Evolutionary conservation across 30 jellyfish, hydroid and myxozoan genomes (phyloP), one percentile per base, ranked within the genome.

Genomic region (Cassiopea andromeda): DNA sequence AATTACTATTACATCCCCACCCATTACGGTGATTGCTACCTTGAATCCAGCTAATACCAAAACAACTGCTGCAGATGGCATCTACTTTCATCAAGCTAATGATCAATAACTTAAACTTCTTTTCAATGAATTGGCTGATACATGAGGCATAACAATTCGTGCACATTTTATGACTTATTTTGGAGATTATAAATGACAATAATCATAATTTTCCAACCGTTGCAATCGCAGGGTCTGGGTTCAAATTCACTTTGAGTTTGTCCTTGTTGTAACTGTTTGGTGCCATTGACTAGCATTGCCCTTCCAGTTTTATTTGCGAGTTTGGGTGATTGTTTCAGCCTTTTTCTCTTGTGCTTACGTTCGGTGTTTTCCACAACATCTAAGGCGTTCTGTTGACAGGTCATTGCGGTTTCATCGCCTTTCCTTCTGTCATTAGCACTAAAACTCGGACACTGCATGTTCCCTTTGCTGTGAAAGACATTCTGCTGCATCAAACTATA

Each of bases 171-270:
- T n/a, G n/a, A n/a, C n/a, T n/a, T n/a, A n/a, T n/a, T n/a, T n/a
- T n/a, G 64, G 8, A 50, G 9, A 50, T 50, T 2, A 5, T 50
- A 2, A 50, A 50, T 5, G 9, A 9, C 5, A 2, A 50, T 2
- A 50, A 50, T 5, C 9, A 50, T 9, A 75, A 77, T 46, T 2
- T 47, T n/a, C 90, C 6, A 43, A 82, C 90, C 90, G 66, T 69
- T 46, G 50, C 90, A 82, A 10, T 46, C 50, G 73, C 90, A 82
- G 15, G 90, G 73, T 46, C 17, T 82, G 18, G 90, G 82, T 49
- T 72, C 92, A 43, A 84, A 84, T 44, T 60, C 73, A 15, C 44
- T 69, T 49, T 50, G 76, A 45, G 87, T 69, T 50, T 60, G 16
- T 61, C 27, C 7, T 14, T 61, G 73, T 17, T 61, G 10, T 14